These are phyloP conservation scores for Natator depressus DNA, from an alignment of 2,113 vertebrate genomes.

Conservation along the genomic window DNA sequence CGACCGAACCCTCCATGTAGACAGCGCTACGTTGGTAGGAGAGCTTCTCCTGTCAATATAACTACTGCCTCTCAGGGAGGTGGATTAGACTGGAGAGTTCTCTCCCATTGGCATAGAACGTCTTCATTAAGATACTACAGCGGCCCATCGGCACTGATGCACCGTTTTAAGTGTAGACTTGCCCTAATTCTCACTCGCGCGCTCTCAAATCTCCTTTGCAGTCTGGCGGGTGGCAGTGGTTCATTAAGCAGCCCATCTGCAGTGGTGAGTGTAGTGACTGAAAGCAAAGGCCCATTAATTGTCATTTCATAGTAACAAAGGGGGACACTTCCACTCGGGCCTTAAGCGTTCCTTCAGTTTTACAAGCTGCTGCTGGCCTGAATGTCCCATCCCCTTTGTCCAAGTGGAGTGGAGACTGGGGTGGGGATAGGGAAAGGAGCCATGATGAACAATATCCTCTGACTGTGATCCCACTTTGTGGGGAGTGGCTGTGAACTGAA, in stretches of 20 bases:
- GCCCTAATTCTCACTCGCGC: neutral
- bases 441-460: neutral
- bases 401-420: neutral
- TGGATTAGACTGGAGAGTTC: neutral
- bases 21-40: neutral
- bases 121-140: neutral
- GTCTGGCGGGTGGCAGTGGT: neutral
- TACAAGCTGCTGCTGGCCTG: accelerated
- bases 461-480: neutral
- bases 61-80: neutral
- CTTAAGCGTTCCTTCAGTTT: neutral
- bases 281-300: neutral
- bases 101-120: neutral
- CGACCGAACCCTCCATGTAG: neutral
- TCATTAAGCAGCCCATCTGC: neutral
- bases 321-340: neutral
- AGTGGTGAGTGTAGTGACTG: neutral
- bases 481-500: neutral
- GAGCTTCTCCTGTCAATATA: neutral
- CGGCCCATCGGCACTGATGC: neutral
- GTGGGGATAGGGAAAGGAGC: neutral
- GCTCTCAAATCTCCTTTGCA: neutral
- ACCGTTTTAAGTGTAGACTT: neutral
- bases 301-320: neutral
- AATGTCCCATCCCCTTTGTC: neutral